A percentile compares a stretch with the other conserved stretches of the same genome.
Evolutionary conservation across 2,113 vertebrate genomes (phyloP).

Genomic region (Rhinoptilus africanus): DNA sequence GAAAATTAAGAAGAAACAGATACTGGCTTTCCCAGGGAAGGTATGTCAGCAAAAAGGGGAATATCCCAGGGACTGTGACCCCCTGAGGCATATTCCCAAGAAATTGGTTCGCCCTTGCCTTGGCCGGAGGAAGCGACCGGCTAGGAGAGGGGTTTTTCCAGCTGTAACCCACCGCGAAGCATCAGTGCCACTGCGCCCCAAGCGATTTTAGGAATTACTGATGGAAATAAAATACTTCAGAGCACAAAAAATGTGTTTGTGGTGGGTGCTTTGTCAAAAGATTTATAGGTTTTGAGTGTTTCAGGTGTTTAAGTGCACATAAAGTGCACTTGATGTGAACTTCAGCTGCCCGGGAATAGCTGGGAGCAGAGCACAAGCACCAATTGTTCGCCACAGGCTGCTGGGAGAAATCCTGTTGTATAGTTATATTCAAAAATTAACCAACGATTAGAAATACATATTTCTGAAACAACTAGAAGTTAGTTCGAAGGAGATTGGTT

Average conservation of each 20-base stretch:
- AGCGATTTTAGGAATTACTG: background rate
- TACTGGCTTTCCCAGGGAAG: background rate
- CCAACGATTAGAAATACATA: accelerated
- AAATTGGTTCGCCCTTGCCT: background rate
- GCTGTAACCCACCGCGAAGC: background rate
- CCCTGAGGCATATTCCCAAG: background rate
- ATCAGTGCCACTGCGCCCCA: background rate
- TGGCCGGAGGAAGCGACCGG: accelerated
- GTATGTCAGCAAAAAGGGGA: background rate
- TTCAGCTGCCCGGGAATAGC: background rate
- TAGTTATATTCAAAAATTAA: background rate
- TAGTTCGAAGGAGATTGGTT: accelerated
- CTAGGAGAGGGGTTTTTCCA: background rate
- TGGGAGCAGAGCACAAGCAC: background rate
- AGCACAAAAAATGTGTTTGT: background rate
- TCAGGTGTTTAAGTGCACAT: background rate
- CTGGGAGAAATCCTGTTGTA: background rate
- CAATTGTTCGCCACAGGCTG: background rate
- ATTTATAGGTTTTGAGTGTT: background rate
- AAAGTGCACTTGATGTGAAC: background rate
- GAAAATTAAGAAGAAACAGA: background rate
- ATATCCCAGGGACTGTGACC: background rate
- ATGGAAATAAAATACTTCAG: background rate
- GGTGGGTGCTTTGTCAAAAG: background rate
- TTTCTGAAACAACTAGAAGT: background rate